A percentile compares a stretch with the other conserved stretches of the same genome.
phyloP scores from a whole-genome alignment of 2,113 vertebrate species.

The Lathamus discolor region DNA sequence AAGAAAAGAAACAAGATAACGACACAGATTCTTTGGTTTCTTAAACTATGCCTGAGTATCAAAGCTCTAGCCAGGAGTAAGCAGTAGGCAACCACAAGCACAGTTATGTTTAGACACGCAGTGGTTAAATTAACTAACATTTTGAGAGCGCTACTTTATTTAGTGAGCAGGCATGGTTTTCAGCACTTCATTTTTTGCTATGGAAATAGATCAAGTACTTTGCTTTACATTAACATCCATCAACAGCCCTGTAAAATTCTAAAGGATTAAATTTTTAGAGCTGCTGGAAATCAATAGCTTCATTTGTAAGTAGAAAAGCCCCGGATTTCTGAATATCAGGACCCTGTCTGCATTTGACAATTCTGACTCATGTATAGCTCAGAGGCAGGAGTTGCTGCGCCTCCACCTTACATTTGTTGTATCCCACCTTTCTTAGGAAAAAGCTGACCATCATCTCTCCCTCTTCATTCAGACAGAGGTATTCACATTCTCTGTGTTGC shows the following conservation, averaged over 20 bases:
- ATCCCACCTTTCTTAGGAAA: neutral
- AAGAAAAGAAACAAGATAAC: neutral
- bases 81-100: neutral
- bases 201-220: neutral
- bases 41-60: neutral
- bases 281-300: neutral
- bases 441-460: neutral
- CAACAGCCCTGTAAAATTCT: neutral
- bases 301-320: neutral
- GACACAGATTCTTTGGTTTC: neutral
- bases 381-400: neutral
- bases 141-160: neutral
- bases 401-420: neutral
- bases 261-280: neutral
- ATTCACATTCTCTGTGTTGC: neutral
- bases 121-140: neutral
- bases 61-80: neutral
- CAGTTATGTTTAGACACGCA: neutral
- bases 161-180: neutral
- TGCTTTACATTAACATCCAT: neutral
- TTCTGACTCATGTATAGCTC: neutral
- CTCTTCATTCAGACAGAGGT: neutral
- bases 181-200: neutral
- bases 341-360: neutral
- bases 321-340: neutral